phyloP scores from a whole-genome alignment of 2,113 vertebrate genomes.

The Sigmodon hispidus region DNA sequence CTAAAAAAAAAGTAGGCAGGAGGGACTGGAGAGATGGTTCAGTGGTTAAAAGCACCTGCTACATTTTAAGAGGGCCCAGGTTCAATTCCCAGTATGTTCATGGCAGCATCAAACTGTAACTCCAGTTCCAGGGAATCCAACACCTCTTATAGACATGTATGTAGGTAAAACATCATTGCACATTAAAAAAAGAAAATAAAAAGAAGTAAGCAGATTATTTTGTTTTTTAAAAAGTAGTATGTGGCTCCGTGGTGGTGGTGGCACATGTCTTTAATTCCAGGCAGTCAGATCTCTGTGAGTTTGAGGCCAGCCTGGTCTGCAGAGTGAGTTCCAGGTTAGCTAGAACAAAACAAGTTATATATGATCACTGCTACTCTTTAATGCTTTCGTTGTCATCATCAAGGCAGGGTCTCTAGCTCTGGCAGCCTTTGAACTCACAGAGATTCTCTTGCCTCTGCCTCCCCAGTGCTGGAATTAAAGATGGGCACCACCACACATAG shows the following conservation, averaged over 20 bases:
- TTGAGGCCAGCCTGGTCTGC: neutral
- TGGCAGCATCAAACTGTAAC: too few relatives aligned
- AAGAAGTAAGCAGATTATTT: neutral
- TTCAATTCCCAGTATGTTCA: too few relatives aligned
- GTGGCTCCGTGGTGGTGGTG: neutral
- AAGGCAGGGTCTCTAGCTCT: neutral
- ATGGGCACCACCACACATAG: neutral
- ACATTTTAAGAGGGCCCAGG: too few relatives aligned
- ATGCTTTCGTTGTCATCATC: too few relatives aligned
- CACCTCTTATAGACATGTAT: neutral
- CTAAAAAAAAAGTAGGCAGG: too few relatives aligned
- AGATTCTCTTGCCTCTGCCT: neutral
- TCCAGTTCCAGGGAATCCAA: neutral
- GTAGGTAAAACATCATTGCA: neutral
- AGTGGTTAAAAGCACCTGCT: too few relatives aligned
- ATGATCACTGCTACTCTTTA: neutral
- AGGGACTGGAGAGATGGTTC: too few relatives aligned
- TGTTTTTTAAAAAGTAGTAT: neutral
- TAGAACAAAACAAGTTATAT: neutral
- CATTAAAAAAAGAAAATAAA: neutral
- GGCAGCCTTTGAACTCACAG: neutral
- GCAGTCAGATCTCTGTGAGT: neutral
- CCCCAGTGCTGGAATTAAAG: neutral
- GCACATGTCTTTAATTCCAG: neutral
- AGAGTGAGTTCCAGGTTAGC: neutral